These are phyloP conservation scores for Chinchilla lanigera DNA, from an alignment of 2,113 vertebrate genomes.

Conservation along the genomic window DNA sequence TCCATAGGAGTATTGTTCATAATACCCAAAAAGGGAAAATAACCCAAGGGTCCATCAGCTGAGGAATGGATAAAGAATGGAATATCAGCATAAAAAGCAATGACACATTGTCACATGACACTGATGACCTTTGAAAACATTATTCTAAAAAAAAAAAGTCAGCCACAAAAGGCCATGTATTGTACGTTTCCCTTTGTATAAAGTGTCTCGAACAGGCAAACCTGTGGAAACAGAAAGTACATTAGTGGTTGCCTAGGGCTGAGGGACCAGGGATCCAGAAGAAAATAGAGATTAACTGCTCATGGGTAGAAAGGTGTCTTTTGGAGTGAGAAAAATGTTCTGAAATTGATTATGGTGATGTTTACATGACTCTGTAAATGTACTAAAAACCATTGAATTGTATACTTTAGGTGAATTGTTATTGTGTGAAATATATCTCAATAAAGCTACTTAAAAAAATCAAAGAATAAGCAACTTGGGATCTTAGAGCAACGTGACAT, in stretches of 20 bases:
- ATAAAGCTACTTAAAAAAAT: not conserved
- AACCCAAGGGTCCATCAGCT: not conserved
- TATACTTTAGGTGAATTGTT: not conserved
- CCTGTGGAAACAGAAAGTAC: not conserved
- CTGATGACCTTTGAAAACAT: not conserved
- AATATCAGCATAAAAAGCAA: not conserved
- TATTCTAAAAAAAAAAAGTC: not conserved
- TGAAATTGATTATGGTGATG: not conserved
- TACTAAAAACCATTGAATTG: not conserved
- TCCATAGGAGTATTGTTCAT: not conserved
- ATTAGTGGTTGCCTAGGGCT: not conserved
- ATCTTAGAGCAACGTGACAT: not conserved
- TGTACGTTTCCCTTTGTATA: not conserved
- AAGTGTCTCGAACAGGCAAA: not conserved
- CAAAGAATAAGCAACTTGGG: not conserved
- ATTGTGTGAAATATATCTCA: not conserved
- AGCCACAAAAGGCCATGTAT: not conserved
- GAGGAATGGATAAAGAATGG: not conserved
- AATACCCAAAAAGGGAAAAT: not conserved
- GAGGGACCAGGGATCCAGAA: not conserved
- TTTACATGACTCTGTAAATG: not conserved
- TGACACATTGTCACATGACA: not conserved
- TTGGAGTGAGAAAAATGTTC: not conserved
- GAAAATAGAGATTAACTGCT: not conserved
- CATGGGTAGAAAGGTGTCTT: not conserved